Conservation (phyloP, 2,113 vertebrate species). For the Psephotus haematonotus region DNA sequence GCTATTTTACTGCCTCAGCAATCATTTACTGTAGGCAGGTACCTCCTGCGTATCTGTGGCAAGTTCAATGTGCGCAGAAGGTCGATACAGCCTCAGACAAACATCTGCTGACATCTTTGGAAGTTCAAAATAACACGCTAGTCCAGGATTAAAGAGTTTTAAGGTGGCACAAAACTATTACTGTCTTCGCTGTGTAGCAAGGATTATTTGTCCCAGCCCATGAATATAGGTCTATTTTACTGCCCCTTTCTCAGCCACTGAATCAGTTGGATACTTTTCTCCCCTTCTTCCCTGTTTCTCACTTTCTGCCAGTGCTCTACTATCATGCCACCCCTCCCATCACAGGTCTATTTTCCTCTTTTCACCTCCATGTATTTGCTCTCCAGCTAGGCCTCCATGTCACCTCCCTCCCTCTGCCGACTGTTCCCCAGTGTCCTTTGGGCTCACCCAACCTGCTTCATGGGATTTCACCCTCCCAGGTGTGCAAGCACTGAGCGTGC, state of each 20-base stretch:
- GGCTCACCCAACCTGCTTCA: background rate
- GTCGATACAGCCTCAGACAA: background rate
- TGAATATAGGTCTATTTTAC: background rate
- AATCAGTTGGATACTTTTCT: background rate
- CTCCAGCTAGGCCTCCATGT: background rate
- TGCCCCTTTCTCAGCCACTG: background rate
- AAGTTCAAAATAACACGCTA: background rate
- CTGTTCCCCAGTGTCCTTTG: background rate
- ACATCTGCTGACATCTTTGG: background rate
- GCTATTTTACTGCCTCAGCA: background rate
- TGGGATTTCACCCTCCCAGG: background rate
- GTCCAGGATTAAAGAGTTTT: background rate
- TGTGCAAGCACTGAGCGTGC: background rate
- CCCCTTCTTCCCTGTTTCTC: background rate
- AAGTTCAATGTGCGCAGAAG: slow-evolving; percentile 11
- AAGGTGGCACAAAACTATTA: background rate
- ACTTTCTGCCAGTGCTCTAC: background rate
- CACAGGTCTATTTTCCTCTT: background rate
- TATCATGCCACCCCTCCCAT: rapidly evolving
- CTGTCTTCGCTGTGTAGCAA: background rate
- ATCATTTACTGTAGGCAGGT: background rate
- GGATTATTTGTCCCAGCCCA: background rate
- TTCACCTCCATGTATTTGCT: background rate
- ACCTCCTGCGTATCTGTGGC: background rate
- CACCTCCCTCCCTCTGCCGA: background rate